Evolutionary conservation across 2,888 invertebrate species (phyloP), one percentile per base, ranked within the genome.

Genomic region (Allygus modestus): DNA sequence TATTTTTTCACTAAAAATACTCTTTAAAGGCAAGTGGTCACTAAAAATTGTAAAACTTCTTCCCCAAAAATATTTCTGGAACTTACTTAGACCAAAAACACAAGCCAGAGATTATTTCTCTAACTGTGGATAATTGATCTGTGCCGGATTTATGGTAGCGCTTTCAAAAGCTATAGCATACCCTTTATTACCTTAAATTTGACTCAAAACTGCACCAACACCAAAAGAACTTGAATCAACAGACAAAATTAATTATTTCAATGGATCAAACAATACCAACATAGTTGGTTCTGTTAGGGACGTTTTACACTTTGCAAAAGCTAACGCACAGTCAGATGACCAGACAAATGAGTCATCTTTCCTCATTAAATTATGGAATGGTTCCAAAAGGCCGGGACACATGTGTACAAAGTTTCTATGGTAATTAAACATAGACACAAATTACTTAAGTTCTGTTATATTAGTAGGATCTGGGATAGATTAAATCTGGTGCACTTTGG

Each of bases 141-240:
- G 75, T 5, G 75, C 28, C 2, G 12, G 37, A 17, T 33, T 20
- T 33, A 28, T 15, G 12, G 75, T 75, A 1, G 75, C 75, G 0
- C n/a, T n/a, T 37, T 75, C 75, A 75, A 75, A 33, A 2, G 75
- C 75, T 15, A 75, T 75, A 31, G 75, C 31, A 75, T 15, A 20
- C 20, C 31, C 75, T 75, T 75, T 41, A 33, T 37, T 37, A 20
- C 31, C 12, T 4, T 9, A 7, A 11, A 37, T 37, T 11, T 37
- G 37, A 37, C 37, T 37, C 4, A 37, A 11, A 37, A 75, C 20
- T 20, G 37, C 75, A 2, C 75, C 75, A 7, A 81, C 28, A 28
- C 81, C 58, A 51, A 54, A 81, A 9, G 81, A 81, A n/a, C 58
- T 81, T 20, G 81, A 81, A 54, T 81, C 54, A 11, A 54, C 81